Evolutionary conservation across 2,797 vertebrate genomes (phyloP).

Genomic region (Hoplostethus mediterraneus): DNA sequence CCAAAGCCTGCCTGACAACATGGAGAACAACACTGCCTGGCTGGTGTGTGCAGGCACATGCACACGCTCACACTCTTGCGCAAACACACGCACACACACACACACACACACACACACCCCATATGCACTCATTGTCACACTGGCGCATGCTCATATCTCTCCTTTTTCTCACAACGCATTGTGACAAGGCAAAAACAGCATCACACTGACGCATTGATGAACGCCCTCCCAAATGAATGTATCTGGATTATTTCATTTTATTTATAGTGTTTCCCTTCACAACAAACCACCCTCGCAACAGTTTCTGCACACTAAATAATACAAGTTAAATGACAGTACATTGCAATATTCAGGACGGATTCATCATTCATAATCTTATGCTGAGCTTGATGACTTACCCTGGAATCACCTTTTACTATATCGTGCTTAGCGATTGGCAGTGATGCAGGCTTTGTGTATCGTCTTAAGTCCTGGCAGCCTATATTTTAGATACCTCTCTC

Average conservation of each 20-base stretch:
- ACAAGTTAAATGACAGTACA: constrained; percentile 4
- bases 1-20: constrained; percentile 89
- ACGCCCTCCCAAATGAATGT: constrained; percentile 5
- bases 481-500: constrained; percentile 5
- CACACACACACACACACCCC: constrained; percentile 10
- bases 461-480: neutral
- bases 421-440: constrained; percentile 19
- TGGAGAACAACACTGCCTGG: constrained; percentile 72
- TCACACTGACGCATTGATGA: constrained; percentile 36
- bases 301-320: constrained; percentile 27
- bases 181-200: constrained; percentile 38
- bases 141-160: constrained; percentile 40
- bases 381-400: constrained; percentile 25
- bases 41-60: constrained; percentile 29
- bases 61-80: constrained; percentile 35
- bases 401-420: constrained; percentile 21
- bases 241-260: constrained; percentile 24
- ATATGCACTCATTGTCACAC: constrained; percentile 5
- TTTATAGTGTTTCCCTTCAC: constrained; percentile 13
- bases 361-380: constrained; percentile 49
- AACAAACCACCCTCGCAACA: constrained; percentile 33
- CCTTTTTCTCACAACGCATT: constrained; percentile 29
- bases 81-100: neutral
- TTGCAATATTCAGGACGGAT: constrained; percentile 38
- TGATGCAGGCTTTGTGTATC: constrained; percentile 14